Conservation (phyloP, 1,140 invertebrate genomes). For the Batillaria attramentaria region DNA sequence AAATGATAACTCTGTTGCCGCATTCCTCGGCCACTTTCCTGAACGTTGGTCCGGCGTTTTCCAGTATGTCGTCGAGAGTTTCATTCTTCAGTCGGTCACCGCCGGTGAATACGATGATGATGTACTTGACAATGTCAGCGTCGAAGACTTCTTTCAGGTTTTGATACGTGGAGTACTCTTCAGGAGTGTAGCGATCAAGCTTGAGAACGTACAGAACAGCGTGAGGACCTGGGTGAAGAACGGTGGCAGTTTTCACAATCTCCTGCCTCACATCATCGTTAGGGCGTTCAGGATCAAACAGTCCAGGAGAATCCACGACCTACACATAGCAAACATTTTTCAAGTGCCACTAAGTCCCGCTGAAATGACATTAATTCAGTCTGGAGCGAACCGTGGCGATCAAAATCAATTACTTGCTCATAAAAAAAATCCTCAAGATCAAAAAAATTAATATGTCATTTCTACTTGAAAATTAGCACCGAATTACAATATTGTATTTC, state of each 20-base stretch:
- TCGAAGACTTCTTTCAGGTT: conserved; percentile 30
- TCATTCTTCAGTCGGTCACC: conserved; percentile 22
- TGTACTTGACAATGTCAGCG: conserved; percentile 24
- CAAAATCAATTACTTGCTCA: neutral
- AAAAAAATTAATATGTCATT: neutral
- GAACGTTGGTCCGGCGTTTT: neutral
- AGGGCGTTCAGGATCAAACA: conserved; percentile 28
- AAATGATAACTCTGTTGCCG: conserved; percentile 1
- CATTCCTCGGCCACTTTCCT: conserved; percentile 10
- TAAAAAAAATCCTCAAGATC: neutral
- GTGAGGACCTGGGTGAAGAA: conserved; percentile 35
- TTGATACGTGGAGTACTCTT: conserved; percentile 33
- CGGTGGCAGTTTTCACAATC: conserved; percentile 29
- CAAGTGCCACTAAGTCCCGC: neutral
- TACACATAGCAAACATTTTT: neutral
- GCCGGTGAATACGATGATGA: conserved; percentile 33
- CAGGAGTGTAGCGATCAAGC: conserved; percentile 25
- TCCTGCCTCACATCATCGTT: conserved; percentile 27
- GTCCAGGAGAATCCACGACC: conserved; percentile 39
- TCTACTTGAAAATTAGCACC: neutral
- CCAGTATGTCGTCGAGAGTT: neutral
- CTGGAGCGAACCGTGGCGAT: neutral
- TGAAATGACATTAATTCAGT: neutral
- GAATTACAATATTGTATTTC: neutral
- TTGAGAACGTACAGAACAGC: conserved; percentile 28